Percentiles rank a stretch among this genome's conserved stretches.
Conservation (phyloP, 1,140 invertebrate species). For the Ditylenchus dipsaci region DNA sequence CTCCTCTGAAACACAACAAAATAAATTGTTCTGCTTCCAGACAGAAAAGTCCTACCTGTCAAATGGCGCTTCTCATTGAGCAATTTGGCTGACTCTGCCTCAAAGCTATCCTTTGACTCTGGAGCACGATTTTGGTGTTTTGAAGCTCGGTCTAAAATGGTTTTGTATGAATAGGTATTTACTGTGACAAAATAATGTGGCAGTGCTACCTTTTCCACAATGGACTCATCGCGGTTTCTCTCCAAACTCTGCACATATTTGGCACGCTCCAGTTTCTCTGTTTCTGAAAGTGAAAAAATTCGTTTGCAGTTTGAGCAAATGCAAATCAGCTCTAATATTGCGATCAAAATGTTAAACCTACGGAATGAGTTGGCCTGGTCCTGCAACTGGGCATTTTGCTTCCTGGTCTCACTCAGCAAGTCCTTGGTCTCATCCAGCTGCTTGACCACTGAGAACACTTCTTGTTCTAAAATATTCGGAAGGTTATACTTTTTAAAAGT, state of each 20-base stretch:
- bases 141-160: constrained; percentile 14
- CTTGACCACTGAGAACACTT: constrained; percentile 14
- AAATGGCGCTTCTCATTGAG: constrained; percentile 13
- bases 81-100: constrained; percentile 15
- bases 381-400: constrained; percentile 16
- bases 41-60: not conserved
- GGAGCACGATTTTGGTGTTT: constrained; percentile 12
- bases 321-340: too few relatives aligned
- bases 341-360: too few relatives aligned
- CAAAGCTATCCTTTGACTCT: constrained; percentile 10
- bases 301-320: not conserved
- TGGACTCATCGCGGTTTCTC: constrained; percentile 8
- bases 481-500: not conserved
- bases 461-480: constrained; percentile 15
- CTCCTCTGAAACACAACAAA: constrained; percentile 11
- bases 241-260: constrained; percentile 7
- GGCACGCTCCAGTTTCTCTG: constrained; percentile 10
- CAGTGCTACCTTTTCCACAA: constrained; percentile 10
- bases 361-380: constrained; percentile 13
- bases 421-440: constrained; percentile 19
- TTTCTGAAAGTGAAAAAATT: constrained; percentile 24
- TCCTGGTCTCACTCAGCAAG: not conserved
- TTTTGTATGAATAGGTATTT: not conserved
- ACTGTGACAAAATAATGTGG: not conserved
- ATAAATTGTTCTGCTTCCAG: too few relatives aligned